Conservation (phyloP, 2,888 invertebrate species). For the Taenaris catops region DNA sequence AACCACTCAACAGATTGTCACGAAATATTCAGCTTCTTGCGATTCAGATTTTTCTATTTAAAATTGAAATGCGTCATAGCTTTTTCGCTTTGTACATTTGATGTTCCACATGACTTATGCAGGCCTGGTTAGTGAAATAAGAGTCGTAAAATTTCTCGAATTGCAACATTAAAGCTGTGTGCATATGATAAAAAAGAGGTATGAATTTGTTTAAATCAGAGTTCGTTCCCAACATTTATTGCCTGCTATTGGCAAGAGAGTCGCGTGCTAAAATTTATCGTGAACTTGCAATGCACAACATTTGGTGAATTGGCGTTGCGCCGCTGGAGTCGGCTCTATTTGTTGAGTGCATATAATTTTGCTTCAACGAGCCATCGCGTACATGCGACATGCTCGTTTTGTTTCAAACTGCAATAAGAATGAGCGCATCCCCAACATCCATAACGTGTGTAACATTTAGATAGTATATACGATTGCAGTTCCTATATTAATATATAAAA, state of each 20-base stretch:
- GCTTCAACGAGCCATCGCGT: constrained; percentile 36
- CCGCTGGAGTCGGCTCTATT: constrained; percentile 40
- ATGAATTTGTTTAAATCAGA: constrained; percentile 20
- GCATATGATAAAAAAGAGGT: constrained; percentile 14
- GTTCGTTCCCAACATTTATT: constrained; percentile 38
- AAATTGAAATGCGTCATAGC: constrained; percentile 20
- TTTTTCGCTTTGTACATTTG: constrained; percentile 5
- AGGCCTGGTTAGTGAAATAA: constrained; percentile 3
- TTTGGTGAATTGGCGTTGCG: constrained; percentile 48
- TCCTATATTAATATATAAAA: too few relatives aligned
- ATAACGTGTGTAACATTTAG: background rate
- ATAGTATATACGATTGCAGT: too few relatives aligned
- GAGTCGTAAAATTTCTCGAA: constrained; percentile 5
- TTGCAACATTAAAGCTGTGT: constrained; percentile 10
- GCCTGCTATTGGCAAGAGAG: constrained; percentile 46
- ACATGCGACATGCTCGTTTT: constrained; percentile 31
- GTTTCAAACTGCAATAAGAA: constrained; percentile 31
- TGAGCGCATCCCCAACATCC: constrained; percentile 21
- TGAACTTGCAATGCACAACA: constrained; percentile 43
- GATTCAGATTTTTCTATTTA: constrained; percentile 22
- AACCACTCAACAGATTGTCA: constrained; percentile 28
- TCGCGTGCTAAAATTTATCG: constrained; percentile 43
- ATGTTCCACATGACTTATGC: constrained; percentile 8
- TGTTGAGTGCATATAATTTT: constrained; percentile 55
- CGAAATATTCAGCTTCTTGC: constrained; percentile 22